Conservation (phyloP, 92 coral and sea anemone species). For the Ricordea florida region DNA sequence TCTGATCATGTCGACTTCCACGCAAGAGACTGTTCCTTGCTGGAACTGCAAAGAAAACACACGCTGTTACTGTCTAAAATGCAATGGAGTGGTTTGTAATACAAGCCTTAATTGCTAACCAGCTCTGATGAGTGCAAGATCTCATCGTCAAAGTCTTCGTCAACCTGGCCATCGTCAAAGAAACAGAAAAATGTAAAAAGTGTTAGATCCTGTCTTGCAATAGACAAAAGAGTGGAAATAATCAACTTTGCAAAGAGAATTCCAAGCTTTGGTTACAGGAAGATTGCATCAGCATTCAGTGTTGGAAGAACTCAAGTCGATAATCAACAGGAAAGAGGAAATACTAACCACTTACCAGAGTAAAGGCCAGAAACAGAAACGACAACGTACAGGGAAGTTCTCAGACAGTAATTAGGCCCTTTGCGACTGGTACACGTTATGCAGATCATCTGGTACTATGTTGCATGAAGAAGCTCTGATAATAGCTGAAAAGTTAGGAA, state of each 20-base stretch:
- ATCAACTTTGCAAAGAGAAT: slow-evolving; percentile 40
- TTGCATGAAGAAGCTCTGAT: slow-evolving; percentile 59
- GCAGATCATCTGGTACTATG: slow-evolving; percentile 57
- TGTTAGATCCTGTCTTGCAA: slow-evolving; percentile 30
- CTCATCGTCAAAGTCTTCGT: slow-evolving; percentile 1
- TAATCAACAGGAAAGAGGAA: neutral
- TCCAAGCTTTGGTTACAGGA: slow-evolving; percentile 50
- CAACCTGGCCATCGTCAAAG: slow-evolving; percentile 6
- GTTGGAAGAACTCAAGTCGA: slow-evolving; percentile 32
- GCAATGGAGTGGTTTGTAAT: neutral
- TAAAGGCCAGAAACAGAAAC: slow-evolving; percentile 17
- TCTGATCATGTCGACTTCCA: no score
- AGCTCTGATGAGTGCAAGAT: neutral
- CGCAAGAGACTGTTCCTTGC: no score
- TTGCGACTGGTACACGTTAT: slow-evolving; percentile 45
- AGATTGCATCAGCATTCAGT: slow-evolving; percentile 44
- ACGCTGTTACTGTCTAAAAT: neutral
- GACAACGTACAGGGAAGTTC: slow-evolving; percentile 23
- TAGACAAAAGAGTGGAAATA: slow-evolving; percentile 55
- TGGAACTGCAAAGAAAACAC: no score
- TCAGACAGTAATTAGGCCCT: slow-evolving; percentile 38
- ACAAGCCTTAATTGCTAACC: slow-evolving; percentile 11
- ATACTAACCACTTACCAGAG: slow-evolving; percentile 18
- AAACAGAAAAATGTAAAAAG: slow-evolving; percentile 29
- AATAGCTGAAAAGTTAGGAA: slow-evolving; percentile 54